Conservation (phyloP, 2,113 vertebrate species). For the Chaetura pelagica region DNA sequence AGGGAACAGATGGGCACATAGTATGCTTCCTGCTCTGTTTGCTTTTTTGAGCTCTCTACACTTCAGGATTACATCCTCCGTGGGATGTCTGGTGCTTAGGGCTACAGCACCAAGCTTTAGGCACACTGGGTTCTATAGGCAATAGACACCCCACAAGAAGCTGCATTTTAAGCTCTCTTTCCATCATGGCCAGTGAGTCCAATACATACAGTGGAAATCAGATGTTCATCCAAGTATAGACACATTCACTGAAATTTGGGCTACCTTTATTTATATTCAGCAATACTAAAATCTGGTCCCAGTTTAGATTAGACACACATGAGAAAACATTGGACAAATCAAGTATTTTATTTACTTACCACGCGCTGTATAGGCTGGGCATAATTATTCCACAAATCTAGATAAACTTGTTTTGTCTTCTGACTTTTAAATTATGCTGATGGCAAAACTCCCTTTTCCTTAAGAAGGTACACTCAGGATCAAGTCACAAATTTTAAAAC, state of each 20-base stretch:
- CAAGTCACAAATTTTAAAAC: slow-evolving; percentile 5
- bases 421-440: background rate
- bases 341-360: slow-evolving; percentile 8
- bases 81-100: background rate
- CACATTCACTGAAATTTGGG: background rate
- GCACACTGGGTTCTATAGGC: background rate
- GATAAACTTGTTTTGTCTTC: background rate
- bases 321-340: slow-evolving; percentile 5
- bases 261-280: background rate
- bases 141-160: background rate
- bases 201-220: background rate
- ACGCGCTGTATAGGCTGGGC: background rate
- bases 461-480: background rate
- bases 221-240: background rate
- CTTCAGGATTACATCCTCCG: background rate
- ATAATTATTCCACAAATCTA: background rate
- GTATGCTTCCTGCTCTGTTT: background rate
- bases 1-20: background rate
- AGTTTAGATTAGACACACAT: background rate
- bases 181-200: background rate
- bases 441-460: slow-evolving; percentile 50
- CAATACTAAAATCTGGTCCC: slow-evolving; percentile 12
- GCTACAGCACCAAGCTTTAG: background rate
- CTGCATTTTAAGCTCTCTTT: background rate
- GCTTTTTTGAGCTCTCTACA: background rate